Evolutionary conservation across 2,888 invertebrate genomes (phyloP), one percentile per base, ranked within the genome.

Genomic region (Orchesellides sinensis): DNA sequence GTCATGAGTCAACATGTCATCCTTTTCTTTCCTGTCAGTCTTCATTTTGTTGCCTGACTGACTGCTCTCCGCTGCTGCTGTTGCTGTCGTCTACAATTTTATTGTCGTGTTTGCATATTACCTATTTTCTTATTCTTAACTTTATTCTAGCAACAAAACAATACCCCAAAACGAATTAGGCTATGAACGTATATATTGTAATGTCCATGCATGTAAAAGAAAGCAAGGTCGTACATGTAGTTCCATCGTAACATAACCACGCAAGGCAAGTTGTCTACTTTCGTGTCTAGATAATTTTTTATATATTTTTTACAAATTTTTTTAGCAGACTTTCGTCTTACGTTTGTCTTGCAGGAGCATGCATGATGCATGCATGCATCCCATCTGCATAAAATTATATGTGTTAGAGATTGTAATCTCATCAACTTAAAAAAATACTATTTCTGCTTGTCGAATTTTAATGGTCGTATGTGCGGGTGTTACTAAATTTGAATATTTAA

Each of bases 1-100:
- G 70, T 79, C 78, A 79, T 79, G 78, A 79, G 78, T 79, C 78
- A 79, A 79, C 78, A 69, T 79, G 70, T 79, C 78, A 69, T 78
- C 69, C 63, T 61, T 54, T 65, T 59, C 75, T 69, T 79, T 70
- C 61, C 69, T 70, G 78, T 65, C 78, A 79, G 70, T 70, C 78
- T 70, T 79, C 63, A 65, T 79, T 79, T 61, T 32, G 23, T 52
- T 79, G 70, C 40, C 52, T 79, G 49, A 79, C 78, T 70, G 78
- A 79, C 69, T 70, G 25, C 35, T 35, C 29, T 21, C 0, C 49
- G 12, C 47, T 19, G 65, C 32, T 54, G 66, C 29, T 45, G 45
- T 40, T 19, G 40, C 17, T 61, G 35, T 32, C 19, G 17, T 65
- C 0, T 5, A 66, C 25, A 21, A 45, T 47, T 45, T 29, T 49